A percentile compares a stretch with the other conserved stretches of the same genome.
Evolutionary conservation across 2,797 vertebrate genomes (phyloP).

Genomic region (Acipenser oxyrinchus): DNA sequence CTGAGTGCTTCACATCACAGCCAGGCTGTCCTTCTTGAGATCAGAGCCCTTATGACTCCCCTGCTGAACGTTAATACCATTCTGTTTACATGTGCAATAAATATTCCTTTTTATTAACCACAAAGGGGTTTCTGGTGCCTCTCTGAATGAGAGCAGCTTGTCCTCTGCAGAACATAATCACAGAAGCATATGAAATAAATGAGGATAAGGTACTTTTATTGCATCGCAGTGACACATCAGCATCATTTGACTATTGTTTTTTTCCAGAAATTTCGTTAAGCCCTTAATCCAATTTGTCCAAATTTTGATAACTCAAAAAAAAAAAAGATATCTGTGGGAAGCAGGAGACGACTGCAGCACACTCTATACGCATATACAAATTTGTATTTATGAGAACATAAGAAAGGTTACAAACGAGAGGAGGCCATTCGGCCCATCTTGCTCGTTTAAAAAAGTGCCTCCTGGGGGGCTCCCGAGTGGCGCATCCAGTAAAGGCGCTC

Average conservation of each 20-base stretch:
- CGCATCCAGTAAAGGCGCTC: too few species aligned
- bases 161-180: background rate
- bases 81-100: constrained; percentile 19
- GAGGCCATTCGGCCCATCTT: too few species aligned
- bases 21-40: too few species aligned
- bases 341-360: constrained; percentile 1
- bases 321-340: constrained; percentile 6
- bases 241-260: constrained; percentile 5
- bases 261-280: constrained; percentile 8
- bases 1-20: too few species aligned
- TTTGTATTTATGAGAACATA: background rate
- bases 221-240: constrained; percentile 3
- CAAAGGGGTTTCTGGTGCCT: background rate
- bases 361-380: background rate
- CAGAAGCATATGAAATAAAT: background rate
- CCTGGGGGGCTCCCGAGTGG: too few species aligned
- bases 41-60: constrained; percentile 13
- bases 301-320: constrained; percentile 16
- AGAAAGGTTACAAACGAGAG: too few species aligned
- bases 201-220: constrained; percentile 2
- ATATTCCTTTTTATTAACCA: constrained; percentile 14
- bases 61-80: constrained; percentile 6
- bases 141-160: background rate
- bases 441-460: too few species aligned
- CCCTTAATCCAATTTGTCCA: constrained; percentile 15